A percentile compares a stretch with the other conserved stretches of the same genome.
These are phyloP conservation scores for Charaxes varanes DNA, from an alignment of 1,140 invertebrate genomes.

Conservation along the genomic window DNA sequence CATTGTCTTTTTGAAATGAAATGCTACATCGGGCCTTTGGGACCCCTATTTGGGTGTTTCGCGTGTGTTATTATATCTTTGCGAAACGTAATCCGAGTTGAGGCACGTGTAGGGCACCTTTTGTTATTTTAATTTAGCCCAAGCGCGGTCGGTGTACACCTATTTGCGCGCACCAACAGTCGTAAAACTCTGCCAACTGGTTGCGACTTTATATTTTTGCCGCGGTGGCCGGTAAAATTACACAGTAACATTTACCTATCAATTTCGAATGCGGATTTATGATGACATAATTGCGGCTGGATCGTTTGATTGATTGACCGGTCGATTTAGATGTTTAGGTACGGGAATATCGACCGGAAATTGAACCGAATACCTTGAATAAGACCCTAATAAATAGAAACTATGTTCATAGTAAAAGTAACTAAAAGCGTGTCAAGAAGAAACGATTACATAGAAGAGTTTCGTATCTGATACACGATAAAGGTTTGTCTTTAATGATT, in stretches of 20 bases:
- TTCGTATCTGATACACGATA: no score
- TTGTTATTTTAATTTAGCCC: conserved; percentile 52
- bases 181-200: background rate
- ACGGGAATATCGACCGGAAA: conserved; percentile 21
- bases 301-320: conserved; percentile 18
- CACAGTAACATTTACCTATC: conserved; percentile 10
- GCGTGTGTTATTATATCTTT: conserved; percentile 38
- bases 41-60: conserved; percentile 39
- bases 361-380: conserved; percentile 16
- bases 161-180: background rate
- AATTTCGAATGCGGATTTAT: conserved; percentile 17
- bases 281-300: conserved; percentile 13
- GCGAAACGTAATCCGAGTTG: conserved; percentile 50
- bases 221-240: conserved; percentile 5
- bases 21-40: conserved; percentile 38
- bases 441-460: no score
- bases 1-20: conserved; percentile 66
- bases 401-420: no score
- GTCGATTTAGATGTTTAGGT: conserved; percentile 18
- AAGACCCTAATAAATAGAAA: no score
- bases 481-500: no score
- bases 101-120: conserved; percentile 54
- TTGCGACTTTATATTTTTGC: conserved; percentile 8
- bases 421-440: no score
- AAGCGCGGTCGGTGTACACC: background rate